Percentiles rank a stretch among this genome's conserved stretches.
These are phyloP conservation scores for Galeopsomyia nigrocyanea DNA, from an alignment of 2,888 invertebrate species.

Conservation along the genomic window DNA sequence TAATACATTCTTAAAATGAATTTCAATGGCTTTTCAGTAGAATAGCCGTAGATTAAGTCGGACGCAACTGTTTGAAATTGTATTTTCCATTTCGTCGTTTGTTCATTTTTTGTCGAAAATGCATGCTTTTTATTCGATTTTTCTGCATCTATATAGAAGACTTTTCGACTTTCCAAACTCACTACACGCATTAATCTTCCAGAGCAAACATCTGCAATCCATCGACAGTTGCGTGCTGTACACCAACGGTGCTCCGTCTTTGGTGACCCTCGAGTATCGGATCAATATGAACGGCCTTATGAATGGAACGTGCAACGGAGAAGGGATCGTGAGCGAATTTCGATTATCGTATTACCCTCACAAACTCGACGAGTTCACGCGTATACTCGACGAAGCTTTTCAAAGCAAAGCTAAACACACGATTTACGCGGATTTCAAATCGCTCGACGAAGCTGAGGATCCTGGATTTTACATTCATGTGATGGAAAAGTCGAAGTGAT, in stretches of 20 bases:
- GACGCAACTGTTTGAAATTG: no score
- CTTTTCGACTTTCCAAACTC: not conserved
- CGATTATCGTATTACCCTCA: slow-evolving; percentile 92
- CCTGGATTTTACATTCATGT: slow-evolving; percentile 91
- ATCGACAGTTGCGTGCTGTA: slow-evolving; percentile 89
- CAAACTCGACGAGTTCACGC: slow-evolving; percentile 78
- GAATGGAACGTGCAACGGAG: slow-evolving; percentile 59
- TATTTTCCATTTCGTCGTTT: no score
- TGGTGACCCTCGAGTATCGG: slow-evolving; percentile 87
- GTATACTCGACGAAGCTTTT: slow-evolving; percentile 81
- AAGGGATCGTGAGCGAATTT: slow-evolving; percentile 77
- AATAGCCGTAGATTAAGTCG: no score
- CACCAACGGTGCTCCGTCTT: slow-evolving; percentile 80
- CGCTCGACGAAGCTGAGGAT: slow-evolving; percentile 73
- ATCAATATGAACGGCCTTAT: slow-evolving; percentile 69
- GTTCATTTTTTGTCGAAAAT: no score
- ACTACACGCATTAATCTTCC: slow-evolving; percentile 55
- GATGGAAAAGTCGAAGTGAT: slow-evolving; percentile 73
- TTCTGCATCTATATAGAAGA: not conserved
- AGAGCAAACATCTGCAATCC: slow-evolving; percentile 86
- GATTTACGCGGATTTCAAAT: slow-evolving; percentile 87
- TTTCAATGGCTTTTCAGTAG: no score
- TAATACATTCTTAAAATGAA: no score
- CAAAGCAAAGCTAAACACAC: slow-evolving; percentile 75
- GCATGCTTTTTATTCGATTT: no score